phyloP scores from a whole-genome alignment of 2,888 invertebrate genomes.

The Hydrotaea diabolus region DNA sequence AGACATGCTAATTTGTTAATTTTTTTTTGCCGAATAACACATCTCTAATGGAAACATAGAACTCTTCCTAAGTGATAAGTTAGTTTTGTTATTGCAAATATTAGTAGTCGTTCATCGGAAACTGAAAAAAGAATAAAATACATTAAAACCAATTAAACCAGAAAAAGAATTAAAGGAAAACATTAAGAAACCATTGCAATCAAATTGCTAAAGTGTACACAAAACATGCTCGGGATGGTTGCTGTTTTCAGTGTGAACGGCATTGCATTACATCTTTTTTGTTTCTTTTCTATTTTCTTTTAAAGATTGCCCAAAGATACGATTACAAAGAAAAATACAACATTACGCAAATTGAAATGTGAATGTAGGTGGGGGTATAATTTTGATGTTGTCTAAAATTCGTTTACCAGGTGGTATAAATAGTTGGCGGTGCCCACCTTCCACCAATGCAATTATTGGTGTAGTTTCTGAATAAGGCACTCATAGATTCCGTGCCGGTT shows the following conservation, averaged over 20 bases:
- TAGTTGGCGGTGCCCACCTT: slow-evolving; percentile 86
- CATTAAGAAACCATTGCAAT: not conserved
- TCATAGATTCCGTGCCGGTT: slow-evolving; percentile 94
- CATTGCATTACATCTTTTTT: not conserved
- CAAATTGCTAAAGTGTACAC: not conserved
- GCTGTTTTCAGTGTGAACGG: not conserved
- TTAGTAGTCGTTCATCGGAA: not conserved
- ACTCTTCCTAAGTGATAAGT: not conserved
- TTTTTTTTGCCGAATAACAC: not conserved
- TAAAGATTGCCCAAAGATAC: slow-evolving; percentile 5
- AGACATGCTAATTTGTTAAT: not conserved
- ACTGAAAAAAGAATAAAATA: not conserved
- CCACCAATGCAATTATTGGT: slow-evolving; percentile 91
- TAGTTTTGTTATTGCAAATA: not conserved
- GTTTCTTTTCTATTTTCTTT: no score
- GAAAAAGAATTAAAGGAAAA: not conserved
- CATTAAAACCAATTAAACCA: not conserved
- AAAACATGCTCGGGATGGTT: slow-evolving; percentile 13
- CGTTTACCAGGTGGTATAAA: slow-evolving; percentile 83
- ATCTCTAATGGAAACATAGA: not conserved
- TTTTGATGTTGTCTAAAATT: slow-evolving; percentile 78
- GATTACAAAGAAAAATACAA: slow-evolving; percentile 25
- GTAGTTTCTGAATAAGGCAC: slow-evolving; percentile 94
- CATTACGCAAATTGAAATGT: slow-evolving; percentile 17
- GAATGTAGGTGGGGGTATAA: not conserved